Evolutionary conservation across 2,797 vertebrate genomes (phyloP).

Genomic region (Tiaroga cobitis): DNA sequence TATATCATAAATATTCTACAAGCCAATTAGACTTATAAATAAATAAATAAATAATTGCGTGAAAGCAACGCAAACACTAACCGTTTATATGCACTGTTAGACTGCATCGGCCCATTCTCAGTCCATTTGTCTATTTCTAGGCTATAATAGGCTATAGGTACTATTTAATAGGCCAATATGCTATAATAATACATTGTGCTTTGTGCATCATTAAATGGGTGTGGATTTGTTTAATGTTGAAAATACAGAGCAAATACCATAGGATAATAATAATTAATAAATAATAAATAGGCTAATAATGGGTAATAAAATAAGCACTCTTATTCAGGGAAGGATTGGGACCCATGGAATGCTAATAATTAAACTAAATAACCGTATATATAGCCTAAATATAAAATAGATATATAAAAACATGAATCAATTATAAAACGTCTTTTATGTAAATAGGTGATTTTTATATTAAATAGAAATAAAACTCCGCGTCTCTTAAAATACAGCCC

Average conservation of each 20-base stretch:
- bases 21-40: not conserved
- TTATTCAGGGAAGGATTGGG: not conserved
- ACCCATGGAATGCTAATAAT: not conserved
- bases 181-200: not conserved
- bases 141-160: not conserved
- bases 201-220: not conserved
- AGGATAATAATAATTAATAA: not conserved
- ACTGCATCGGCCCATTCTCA: not conserved
- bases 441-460: not conserved
- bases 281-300: not conserved
- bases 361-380: not conserved
- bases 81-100: not conserved
- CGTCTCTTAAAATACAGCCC: not conserved
- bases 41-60: slow-evolving; percentile 7
- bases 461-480: not conserved
- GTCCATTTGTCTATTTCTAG: not conserved
- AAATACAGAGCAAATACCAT: not conserved
- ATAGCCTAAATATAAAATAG: not conserved
- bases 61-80: not conserved
- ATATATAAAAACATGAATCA: not conserved
- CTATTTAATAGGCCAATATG: no score
- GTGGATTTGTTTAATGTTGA: not conserved
- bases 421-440: not conserved
- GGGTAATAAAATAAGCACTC: no score
- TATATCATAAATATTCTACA: not conserved